Evolutionary conservation across 2,113 vertebrate species (phyloP).

Genomic region (Proteles cristata): DNA sequence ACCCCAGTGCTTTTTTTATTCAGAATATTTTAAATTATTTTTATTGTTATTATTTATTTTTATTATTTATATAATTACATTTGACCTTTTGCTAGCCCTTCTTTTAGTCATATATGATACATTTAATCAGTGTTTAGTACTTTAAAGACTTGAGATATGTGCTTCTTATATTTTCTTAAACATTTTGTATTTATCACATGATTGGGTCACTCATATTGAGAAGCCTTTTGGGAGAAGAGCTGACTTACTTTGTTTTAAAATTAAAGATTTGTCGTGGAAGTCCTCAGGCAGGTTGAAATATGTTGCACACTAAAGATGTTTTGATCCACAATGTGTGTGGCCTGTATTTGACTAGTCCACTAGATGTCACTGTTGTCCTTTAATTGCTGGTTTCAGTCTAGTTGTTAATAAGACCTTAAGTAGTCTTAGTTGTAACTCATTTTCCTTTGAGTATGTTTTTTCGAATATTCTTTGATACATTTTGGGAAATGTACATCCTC

Average conservation of each 20-base stretch:
- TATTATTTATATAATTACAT: background rate
- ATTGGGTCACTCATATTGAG: background rate
- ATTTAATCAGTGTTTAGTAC: background rate
- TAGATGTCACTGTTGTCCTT: slow-evolving; percentile 86
- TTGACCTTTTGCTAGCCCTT: background rate
- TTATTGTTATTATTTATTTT: slow-evolving; percentile 20
- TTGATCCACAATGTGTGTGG: background rate
- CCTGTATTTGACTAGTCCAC: slow-evolving; percentile 75
- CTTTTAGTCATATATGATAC: background rate
- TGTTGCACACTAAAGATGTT: accelerated
- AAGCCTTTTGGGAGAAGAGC: background rate
- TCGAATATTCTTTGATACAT: slow-evolving; percentile 8
- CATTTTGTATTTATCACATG: slow-evolving; percentile 23
- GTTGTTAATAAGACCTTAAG: background rate
- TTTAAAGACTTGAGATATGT: background rate
- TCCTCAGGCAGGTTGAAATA: background rate
- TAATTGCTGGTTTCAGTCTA: slow-evolving; percentile 24
- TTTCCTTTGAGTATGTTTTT: slow-evolving; percentile 21
- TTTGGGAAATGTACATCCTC: slow-evolving; percentile 30
- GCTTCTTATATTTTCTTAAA: background rate
- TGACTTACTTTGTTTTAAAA: slow-evolving; percentile 30
- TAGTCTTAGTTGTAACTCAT: background rate
- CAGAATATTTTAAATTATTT: background rate
- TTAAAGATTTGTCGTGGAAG: background rate
- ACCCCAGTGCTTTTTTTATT: background rate